Evolutionary conservation across 2,113 vertebrate species (phyloP).

Genomic region (Ochotona princeps): DNA sequence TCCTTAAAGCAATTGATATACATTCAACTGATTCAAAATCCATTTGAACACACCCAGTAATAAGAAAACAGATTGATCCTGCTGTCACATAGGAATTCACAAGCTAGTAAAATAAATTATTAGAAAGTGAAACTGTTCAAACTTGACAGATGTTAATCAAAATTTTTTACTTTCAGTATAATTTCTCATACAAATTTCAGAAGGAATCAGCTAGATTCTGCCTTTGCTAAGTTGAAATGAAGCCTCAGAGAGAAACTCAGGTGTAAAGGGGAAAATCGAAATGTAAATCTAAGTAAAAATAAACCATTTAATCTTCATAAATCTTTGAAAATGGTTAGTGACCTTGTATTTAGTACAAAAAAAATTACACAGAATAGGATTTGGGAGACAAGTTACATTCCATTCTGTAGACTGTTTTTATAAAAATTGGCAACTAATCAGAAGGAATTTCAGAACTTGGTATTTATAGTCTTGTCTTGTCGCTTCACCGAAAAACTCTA

Average conservation of each 20-base stretch:
- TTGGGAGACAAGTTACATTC: not conserved
- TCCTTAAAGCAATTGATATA: not conserved
- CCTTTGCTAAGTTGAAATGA: not conserved
- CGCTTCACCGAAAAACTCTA: not conserved
- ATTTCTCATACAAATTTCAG: not conserved
- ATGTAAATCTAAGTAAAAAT: not conserved
- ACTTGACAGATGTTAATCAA: not conserved
- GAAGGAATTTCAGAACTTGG: not conserved
- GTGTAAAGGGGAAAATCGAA: rapidly evolving
- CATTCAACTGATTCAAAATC: not conserved
- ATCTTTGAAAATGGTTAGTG: not conserved
- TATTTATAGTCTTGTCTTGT: not conserved
- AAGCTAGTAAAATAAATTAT: not conserved
- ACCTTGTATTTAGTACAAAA: not conserved
- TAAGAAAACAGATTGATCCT: conserved; percentile 7
- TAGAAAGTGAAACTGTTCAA: not conserved
- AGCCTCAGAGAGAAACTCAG: not conserved
- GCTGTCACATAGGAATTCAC: not conserved
- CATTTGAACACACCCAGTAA: not conserved
- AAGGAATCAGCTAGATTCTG: not conserved
- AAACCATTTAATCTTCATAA: not conserved
- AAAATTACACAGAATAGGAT: not conserved
- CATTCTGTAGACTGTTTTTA: not conserved
- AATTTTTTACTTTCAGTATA: not conserved
- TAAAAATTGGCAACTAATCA: not conserved